Base-by-base conservation (phyloP, 2,113 vertebrate genomes). In the Anthoscopus minutus region DNA sequence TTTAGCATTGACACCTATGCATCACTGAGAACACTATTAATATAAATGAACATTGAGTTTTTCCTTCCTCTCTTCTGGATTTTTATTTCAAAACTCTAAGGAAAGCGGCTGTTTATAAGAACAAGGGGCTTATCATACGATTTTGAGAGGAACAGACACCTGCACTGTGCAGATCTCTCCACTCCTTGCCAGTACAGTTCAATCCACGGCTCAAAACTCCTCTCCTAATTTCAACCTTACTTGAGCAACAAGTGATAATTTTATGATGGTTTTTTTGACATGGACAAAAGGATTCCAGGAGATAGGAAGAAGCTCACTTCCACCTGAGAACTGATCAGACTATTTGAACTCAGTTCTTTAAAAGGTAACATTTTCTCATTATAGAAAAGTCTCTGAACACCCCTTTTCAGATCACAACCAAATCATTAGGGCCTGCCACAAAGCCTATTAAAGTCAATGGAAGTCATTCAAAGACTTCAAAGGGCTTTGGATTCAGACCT, bases 401-500 rank as follows among this genome's bases (percentile, higher is more conserved):
- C 74, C 66, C 62, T 87, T 88, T 93, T 88, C 83, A 90, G 70
- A 95, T 96, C 93, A 89, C 92, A 92, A 81, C 86, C 89, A 95
- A 92, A 95, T 92, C 92, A 96, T 94, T 87, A 94, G 83, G 95
- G 81, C 89, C 86, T 87, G 89, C 77, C 92, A 94, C 87, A 97
- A 93, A 96, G 88, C 88, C 93, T 80, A 54, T 72, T 95, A 89
- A 93, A 95, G 89, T 86, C 94, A 93, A 93, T 78, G 77, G 73
- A 89, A 91, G 83, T 89, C 66, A 88, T 81, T 96, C 83, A 81
- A 84, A 94, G 70, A 93, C 93, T 95, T 96, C 91, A 96, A 94
- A 89, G 88, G 61, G 27, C 79, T 81, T 20, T 37, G 92, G 92
- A 88, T 89, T 20, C 79, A 80, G 83, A n/a, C 69, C 60, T 64